phyloP scores from a whole-genome alignment of 1,140 invertebrate genomes.

The Zaprionus taronus region DNA sequence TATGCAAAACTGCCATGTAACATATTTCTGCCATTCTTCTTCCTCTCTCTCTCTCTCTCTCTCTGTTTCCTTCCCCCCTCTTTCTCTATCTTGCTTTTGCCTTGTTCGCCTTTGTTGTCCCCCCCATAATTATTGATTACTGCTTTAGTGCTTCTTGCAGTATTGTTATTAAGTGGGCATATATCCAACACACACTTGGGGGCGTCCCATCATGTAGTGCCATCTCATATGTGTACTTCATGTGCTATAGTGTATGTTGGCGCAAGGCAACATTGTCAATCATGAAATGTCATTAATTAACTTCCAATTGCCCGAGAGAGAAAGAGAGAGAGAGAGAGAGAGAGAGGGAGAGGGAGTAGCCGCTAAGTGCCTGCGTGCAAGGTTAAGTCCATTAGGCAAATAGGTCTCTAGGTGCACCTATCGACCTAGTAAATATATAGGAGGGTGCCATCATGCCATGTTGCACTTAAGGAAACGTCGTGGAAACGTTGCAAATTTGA shows the following conservation, averaged over 20 bases:
- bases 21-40: slow-evolving; percentile 10
- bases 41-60: neutral
- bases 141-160: slow-evolving; percentile 30
- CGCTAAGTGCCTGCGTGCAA: slow-evolving; percentile 24
- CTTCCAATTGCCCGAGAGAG: slow-evolving; percentile 34
- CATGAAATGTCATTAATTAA: slow-evolving; percentile 53
- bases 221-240: neutral
- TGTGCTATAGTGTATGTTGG: neutral
- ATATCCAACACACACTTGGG: slow-evolving; percentile 15
- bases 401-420: slow-evolving; percentile 8
- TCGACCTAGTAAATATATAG: neutral
- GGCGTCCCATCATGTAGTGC: slow-evolving; percentile 1
- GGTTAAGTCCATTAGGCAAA: slow-evolving; percentile 30
- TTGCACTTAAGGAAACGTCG: neutral
- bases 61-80: neutral
- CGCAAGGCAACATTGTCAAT: slow-evolving; percentile 40
- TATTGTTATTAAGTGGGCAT: slow-evolving; percentile 35
- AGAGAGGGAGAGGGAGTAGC: slow-evolving; percentile 15
- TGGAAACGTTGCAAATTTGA: neutral
- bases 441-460: neutral
- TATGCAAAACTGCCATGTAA: slow-evolving; percentile 18
- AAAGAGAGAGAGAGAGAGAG: slow-evolving; percentile 10
- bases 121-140: slow-evolving; percentile 54
- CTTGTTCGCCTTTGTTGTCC: slow-evolving; percentile 13
- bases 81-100: neutral